A percentile compares a stretch with the other conserved stretches of the same genome.
These are phyloP conservation scores for Manis javanica DNA, from an alignment of 2,797 vertebrate species.

Conservation along the genomic window DNA sequence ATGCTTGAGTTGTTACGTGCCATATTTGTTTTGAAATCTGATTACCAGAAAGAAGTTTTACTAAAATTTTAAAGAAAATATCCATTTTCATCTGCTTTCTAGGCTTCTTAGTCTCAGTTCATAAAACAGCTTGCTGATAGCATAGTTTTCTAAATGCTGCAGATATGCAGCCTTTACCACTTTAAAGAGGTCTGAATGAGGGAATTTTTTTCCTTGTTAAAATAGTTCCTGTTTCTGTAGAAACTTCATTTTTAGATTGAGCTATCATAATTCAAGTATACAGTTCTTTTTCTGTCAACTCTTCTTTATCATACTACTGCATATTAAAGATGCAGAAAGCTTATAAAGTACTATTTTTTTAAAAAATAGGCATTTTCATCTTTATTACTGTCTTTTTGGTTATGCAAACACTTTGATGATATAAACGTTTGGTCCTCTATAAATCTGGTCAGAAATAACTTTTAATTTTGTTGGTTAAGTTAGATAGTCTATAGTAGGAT, in stretches of 20 bases:
- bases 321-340: constrained; percentile 70
- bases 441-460: constrained; percentile 82
- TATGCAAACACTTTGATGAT: constrained; percentile 77
- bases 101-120: constrained; percentile 39
- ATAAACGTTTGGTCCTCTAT: constrained; percentile 69
- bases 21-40: constrained; percentile 82
- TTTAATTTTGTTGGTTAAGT: constrained; percentile 82
- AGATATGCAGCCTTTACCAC: constrained; percentile 53
- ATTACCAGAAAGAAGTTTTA: constrained; percentile 69
- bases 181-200: constrained; percentile 60
- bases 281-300: constrained; percentile 24
- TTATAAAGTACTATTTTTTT: constrained; percentile 81
- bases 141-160: constrained; percentile 59
- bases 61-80: constrained; percentile 62
- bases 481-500: constrained; percentile 80
- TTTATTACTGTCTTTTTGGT: constrained; percentile 82
- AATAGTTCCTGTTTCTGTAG: constrained; percentile 71
- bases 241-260: constrained; percentile 72
- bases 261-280: constrained; percentile 60
- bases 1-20: constrained; percentile 79
- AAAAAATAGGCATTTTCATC: constrained; percentile 85
- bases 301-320: constrained; percentile 64
- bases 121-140: constrained; percentile 48
- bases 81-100: constrained; percentile 63
- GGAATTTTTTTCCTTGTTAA: constrained; percentile 57